These are phyloP conservation scores for Loris lydekkerianus DNA, from an alignment of 2,797 vertebrate genomes.

Conservation along the genomic window DNA sequence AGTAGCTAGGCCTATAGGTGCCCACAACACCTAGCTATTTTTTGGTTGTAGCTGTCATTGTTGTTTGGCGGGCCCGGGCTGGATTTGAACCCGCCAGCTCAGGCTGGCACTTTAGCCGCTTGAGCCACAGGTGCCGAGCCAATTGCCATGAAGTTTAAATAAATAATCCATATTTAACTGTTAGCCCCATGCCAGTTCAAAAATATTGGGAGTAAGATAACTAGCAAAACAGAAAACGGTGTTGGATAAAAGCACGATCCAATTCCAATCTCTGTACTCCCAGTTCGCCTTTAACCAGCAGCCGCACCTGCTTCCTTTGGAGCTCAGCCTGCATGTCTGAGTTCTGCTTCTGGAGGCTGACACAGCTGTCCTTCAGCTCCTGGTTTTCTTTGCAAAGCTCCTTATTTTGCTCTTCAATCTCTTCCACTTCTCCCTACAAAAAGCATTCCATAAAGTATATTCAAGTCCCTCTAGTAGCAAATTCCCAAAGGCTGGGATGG, in stretches of 20 bases:
- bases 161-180: not conserved
- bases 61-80: too few relatives aligned
- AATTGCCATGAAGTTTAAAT: not conserved
- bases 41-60: too few relatives aligned
- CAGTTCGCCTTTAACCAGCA: not conserved
- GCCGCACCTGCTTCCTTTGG: conserved; percentile 77
- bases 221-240: not conserved
- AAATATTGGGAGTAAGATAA: not conserved
- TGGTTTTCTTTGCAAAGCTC: conserved; percentile 82
- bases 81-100: too few relatives aligned
- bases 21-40: too few relatives aligned
- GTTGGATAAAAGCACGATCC: not conserved
- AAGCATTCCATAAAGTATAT: not conserved
- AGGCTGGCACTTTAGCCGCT: too few relatives aligned
- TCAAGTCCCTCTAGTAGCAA: not conserved
- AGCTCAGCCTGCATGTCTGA: conserved; percentile 76
- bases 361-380: conserved; percentile 81
- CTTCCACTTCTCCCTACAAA: conserved; percentile 91
- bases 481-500: not conserved
- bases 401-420: conserved; percentile 88
- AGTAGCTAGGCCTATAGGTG: too few relatives aligned
- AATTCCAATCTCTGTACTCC: not conserved
- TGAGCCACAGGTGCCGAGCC: too few relatives aligned
- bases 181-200: not conserved
- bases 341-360: conserved; percentile 79